Evolutionary conservation across 2,113 vertebrate genomes (phyloP).

Genomic region (Gymnorhina tibicen): DNA sequence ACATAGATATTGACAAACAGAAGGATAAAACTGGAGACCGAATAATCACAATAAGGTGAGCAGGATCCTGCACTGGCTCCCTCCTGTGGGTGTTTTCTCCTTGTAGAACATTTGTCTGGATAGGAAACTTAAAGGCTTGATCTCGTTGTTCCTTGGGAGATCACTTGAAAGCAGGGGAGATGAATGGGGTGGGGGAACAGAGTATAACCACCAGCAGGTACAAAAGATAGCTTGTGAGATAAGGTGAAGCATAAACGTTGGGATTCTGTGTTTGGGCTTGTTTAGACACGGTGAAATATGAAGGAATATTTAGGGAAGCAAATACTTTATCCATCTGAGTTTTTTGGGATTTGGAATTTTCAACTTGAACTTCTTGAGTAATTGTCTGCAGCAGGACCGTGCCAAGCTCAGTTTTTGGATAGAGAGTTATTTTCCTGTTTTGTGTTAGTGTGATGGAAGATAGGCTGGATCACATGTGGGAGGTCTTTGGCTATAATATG

Average conservation of each 20-base stretch:
- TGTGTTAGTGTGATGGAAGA: accelerated
- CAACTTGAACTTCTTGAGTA: not conserved
- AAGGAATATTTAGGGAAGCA: not conserved
- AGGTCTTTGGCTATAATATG: accelerated
- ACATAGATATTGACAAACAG: conserved; percentile 99
- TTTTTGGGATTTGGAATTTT: not conserved
- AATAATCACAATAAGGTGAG: conserved; percentile 97
- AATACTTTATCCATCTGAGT: not conserved
- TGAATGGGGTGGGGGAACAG: not conserved
- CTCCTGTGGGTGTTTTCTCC: accelerated
- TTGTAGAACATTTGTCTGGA: not conserved
- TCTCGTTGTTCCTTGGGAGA: not conserved
- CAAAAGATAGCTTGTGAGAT: not conserved
- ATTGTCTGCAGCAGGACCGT: not conserved
- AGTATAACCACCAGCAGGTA: not conserved
- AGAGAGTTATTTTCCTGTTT: not conserved
- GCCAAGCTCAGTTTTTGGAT: not conserved
- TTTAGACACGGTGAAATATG: accelerated
- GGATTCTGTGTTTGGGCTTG: not conserved
- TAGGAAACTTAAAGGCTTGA: not conserved
- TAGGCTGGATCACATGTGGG: accelerated
- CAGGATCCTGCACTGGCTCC: accelerated
- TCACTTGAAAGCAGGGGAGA: not conserved
- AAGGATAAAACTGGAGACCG: conserved; percentile 98
- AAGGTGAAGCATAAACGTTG: accelerated